Evolutionary conservation across 92 coral and sea anemone genomes (phyloP), one percentile per base, ranked within the genome.

Genomic region (Paramuricea clavata): DNA sequence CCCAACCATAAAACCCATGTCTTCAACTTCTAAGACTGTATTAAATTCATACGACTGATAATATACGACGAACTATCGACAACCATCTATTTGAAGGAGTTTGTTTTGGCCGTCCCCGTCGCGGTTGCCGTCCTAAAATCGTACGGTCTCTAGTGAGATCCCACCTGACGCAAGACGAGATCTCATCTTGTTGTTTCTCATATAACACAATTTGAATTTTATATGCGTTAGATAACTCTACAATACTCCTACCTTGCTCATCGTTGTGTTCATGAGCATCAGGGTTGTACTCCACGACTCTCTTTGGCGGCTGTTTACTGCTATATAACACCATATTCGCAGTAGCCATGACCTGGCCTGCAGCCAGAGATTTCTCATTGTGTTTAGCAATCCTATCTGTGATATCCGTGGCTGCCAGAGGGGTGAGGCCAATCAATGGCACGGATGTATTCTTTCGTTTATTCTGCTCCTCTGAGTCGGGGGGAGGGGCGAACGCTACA

Each of bases 351-450:
- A 96, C 65, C 39, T 94, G 98, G 15, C 99, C 99, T 0, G 98
- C 94, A 16, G 99, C 99, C 9, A 96, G 77, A 5, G 99, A 93
- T 85, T 93, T 91, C 41, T 98, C 99, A 50, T 96, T 96, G 73
- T 96, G 92, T 69, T 89, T 93, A 10, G 99, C 91, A 31, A 96
- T 96, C 87, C 95, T 95, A 15, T 92, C 91, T 47, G 93, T 94
- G 7, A 96, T 91, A 6, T 94, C 99, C 0, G 93, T 75, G 1
- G 98, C 92, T 10, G 95, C 92, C 78, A 91, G 92, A 31, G 89
- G 81, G 27, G 95, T 91, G 5, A 96, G 87, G 34, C 99, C 99
- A 1, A 98, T 98, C 96, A 96, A 84, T 0, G 99, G 99, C 12
- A 94, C 93, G 10, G 89, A 68, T 6, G 97, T 95, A 34, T 95